Base-by-base conservation (phyloP, 2,113 vertebrate species). In the Piliocolobus tephrosceles region DNA sequence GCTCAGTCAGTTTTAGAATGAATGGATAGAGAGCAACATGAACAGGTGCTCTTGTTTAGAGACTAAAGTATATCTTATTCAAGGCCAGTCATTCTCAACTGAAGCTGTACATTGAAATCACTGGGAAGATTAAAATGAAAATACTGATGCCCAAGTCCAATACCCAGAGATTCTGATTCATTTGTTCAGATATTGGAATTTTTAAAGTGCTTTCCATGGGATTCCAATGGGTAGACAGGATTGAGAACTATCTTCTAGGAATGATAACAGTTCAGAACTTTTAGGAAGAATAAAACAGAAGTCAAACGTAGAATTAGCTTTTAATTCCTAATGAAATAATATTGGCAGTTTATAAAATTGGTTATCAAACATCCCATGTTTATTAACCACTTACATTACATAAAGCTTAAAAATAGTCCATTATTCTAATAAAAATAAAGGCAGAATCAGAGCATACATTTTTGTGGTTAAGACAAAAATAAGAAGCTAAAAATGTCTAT, bases 271-370 rank as follows among this genome's bases (percentile, higher is more conserved):
- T 75, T 73, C 43, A 61, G 14, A 47, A 52, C 52, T 61, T 57
- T 91, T 81, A 82, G 64, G 43, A 81, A 66, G 47, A 80, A 57
- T 82, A 57, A 72, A 88, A 40, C 66, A 94, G 82, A 88, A 70
- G 17, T 80, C 47, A 94, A 76, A 93, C 18, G 27, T 40, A 66
- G 68, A 38, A 52, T 20, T 61, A 84, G 88, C 16, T 82, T 73
- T 89, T 57, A 82, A 57, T 90, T 90, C 55, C 38, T 96, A 75
- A 55, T 57, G 47, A 88, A 87, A 84, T 66, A 72, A 95, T 57
- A 84, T n/a, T 58, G 40, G 50, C 52, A 90, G 25, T 27, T 70
- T 35, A 92, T 72, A 70, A 85, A 73, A 64, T 45, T 84, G 14
- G 35, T 72, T 25, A 30, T 93, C 66, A 90, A 91, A 92, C 14